Evolutionary conservation across 2,797 vertebrate species (phyloP).

Genomic region (Nannoperca australis): DNA sequence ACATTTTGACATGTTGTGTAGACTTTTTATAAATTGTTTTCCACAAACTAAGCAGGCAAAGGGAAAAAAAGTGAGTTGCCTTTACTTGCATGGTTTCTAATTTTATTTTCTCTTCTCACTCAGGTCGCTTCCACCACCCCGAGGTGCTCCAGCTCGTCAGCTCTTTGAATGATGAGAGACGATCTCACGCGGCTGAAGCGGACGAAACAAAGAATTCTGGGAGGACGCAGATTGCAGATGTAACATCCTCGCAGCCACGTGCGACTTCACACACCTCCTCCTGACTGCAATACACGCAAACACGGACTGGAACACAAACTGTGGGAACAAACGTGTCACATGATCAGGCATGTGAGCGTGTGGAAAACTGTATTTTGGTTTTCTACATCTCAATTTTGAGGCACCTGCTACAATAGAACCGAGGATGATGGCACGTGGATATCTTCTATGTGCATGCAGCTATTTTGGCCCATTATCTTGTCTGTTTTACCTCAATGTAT

Average conservation of each 20-base stretch:
- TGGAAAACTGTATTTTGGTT: not conserved
- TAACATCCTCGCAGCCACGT: constrained; percentile 15
- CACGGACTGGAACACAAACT: not conserved
- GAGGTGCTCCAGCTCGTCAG: constrained; percentile 90
- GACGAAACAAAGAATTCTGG: constrained; percentile 28
- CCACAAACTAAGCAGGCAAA: not conserved
- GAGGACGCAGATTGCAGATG: constrained; percentile 12
- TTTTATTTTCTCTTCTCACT: not conserved
- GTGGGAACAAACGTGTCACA: not conserved
- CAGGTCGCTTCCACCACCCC: constrained; percentile 94
- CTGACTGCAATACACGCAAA: constrained; percentile 48
- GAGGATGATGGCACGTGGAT: not conserved
- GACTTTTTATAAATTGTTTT: not conserved
- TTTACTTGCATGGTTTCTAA: not conserved
- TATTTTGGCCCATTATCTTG: not conserved
- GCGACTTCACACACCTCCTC: constrained; percentile 24
- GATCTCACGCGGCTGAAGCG: constrained; percentile 64
- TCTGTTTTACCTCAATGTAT: not conserved
- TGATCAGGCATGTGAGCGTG: not conserved
- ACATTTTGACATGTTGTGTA: not conserved
- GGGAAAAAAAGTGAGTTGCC: too few species aligned
- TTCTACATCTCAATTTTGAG: not conserved
- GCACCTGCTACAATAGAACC: not conserved
- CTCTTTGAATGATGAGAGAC: constrained; percentile 89
- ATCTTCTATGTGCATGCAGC: not conserved